These are phyloP conservation scores for Ommatoiulus sabulosus DNA, from an alignment of 2,888 invertebrate genomes.

Conservation along the genomic window DNA sequence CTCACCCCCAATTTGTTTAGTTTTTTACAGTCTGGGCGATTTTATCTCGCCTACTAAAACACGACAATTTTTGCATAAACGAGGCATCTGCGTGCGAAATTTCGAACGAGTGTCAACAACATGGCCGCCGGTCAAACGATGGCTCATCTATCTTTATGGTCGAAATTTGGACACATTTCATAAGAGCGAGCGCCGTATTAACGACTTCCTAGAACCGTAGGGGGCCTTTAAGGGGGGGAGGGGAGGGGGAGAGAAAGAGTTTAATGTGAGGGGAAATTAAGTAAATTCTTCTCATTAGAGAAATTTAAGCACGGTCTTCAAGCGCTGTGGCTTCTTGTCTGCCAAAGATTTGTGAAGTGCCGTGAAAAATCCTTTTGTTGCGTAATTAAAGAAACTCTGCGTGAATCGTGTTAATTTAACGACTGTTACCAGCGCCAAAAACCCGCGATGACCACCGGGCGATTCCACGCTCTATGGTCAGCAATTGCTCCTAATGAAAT, in stretches of 20 bases:
- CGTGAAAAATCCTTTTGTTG: constrained; percentile 9
- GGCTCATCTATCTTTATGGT: constrained; percentile 1
- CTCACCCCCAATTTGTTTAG: neutral
- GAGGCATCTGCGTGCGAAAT: neutral
- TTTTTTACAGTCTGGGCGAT: neutral
- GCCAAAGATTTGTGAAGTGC: constrained; percentile 8
- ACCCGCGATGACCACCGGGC: neutral
- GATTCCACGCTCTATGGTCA: constrained; percentile 5
- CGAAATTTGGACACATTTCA: neutral
- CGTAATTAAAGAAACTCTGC: constrained; percentile 10
- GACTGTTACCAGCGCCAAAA: neutral
- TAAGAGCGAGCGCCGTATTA: neutral
- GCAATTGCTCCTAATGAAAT: neutral
- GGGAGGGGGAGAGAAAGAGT: no score
- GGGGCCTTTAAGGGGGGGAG: constrained; percentile 7
- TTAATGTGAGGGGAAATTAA: neutral
- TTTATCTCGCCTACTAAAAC: neutral
- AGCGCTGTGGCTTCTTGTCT: neutral
- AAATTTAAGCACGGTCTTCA: constrained; percentile 28
- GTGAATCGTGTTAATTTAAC: constrained; percentile 16
- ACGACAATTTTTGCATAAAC: constrained; percentile 26
- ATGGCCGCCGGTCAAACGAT: neutral
- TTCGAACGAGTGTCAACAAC: neutral
- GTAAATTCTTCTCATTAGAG: neutral
- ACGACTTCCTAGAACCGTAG: neutral